Conservation (phyloP, 2,797 vertebrate genomes). For the Gymnodraco acuticeps region DNA sequence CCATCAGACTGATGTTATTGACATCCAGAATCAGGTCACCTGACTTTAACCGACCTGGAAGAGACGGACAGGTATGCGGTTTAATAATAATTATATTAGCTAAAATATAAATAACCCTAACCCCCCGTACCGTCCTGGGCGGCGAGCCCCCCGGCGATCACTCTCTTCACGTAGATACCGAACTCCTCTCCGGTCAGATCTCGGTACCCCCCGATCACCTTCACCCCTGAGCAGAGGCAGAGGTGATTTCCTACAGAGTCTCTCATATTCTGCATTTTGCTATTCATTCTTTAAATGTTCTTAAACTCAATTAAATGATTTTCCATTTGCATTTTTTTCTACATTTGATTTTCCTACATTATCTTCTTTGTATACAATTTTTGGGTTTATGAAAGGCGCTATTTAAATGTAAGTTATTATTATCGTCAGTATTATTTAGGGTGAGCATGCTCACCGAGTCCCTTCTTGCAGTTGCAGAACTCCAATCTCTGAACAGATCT, state of each 20-base stretch:
- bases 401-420: too few species aligned
- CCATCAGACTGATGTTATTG: conserved; percentile 88
- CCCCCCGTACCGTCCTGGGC: conserved; percentile 83
- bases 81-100: neutral
- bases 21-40: conserved; percentile 92
- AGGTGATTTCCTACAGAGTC: neutral
- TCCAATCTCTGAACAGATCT: conserved; percentile 87
- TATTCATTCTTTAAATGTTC: too few species aligned
- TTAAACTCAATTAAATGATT: too few species aligned
- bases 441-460: conserved; percentile 84
- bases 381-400: too few species aligned
- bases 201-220: conserved; percentile 89
- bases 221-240: conserved; percentile 83
- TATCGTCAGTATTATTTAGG: too few species aligned
- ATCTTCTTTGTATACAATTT: too few species aligned
- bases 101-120: neutral
- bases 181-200: conserved; percentile 88
- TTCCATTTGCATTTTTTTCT: too few species aligned
- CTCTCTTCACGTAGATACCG: conserved; percentile 90
- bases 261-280: too few species aligned
- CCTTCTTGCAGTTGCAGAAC: conserved; percentile 88
- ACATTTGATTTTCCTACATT: too few species aligned
- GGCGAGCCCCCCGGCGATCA: conserved; percentile 87
- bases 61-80: too few species aligned
- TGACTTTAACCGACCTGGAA: conserved; percentile 86